These are phyloP conservation scores for Neotoma lepida DNA, from an alignment of 2,113 vertebrate genomes.

Conservation along the genomic window DNA sequence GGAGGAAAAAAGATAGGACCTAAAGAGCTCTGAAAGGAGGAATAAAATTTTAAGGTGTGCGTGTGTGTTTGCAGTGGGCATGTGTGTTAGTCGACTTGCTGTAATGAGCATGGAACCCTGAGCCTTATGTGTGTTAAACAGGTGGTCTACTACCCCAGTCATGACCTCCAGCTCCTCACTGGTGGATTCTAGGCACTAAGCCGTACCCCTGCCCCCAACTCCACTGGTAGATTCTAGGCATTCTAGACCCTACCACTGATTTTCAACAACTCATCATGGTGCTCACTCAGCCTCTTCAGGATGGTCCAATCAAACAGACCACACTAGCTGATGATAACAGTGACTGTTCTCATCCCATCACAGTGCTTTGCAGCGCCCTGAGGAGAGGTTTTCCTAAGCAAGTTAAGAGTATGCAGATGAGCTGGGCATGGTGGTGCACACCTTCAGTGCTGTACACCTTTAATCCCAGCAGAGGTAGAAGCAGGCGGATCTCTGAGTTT, in stretches of 20 bases:
- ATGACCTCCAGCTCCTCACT: neutral
- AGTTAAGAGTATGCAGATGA: neutral
- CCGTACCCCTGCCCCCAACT: no score
- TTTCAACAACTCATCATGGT: neutral
- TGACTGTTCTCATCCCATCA: no score
- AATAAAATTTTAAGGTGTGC: neutral
- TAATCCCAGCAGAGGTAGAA: neutral
- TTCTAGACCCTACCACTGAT: neutral
- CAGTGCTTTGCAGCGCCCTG: neutral
- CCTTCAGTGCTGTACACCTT: no score
- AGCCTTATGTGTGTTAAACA: neutral
- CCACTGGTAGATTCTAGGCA: neutral
- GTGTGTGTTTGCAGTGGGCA: neutral
- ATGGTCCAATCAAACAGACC: rapidly evolving
- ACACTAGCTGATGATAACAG: rapidly evolving
- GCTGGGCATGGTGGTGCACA: neutral
- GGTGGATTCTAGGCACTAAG: neutral
- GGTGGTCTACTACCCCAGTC: neutral
- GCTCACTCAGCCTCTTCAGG: neutral
- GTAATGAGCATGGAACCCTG: neutral
- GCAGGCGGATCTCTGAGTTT: neutral
- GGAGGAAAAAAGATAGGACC: neutral
- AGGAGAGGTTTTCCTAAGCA: neutral
- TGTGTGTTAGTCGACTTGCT: neutral
- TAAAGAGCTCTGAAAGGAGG: neutral